Conservation (phyloP, 2,113 vertebrate species). For the Erythrocercus mccallii region DNA sequence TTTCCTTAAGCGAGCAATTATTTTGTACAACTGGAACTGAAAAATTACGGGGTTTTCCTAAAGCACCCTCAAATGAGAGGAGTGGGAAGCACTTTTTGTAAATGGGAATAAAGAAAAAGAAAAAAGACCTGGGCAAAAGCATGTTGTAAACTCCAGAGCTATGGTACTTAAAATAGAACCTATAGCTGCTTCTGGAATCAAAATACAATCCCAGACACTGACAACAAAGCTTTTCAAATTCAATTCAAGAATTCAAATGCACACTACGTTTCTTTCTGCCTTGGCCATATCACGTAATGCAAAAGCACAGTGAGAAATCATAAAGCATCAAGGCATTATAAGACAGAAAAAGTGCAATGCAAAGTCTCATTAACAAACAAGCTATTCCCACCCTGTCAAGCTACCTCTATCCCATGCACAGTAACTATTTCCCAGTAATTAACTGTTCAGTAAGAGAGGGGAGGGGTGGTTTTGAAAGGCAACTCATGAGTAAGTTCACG, state of each 20-base stretch:
- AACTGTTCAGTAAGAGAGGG: not conserved
- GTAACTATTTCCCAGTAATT: not conserved
- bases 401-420: not conserved
- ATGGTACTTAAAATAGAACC: not conserved
- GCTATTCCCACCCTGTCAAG: not conserved
- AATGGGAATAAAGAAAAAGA: not conserved
- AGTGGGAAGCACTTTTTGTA: not conserved
- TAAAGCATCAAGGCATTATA: not conserved
- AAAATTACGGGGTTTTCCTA: conserved; percentile 9
- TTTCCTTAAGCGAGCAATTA: not conserved
- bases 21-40: not conserved
- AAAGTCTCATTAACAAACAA: not conserved
- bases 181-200: not conserved
- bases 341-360: not conserved
- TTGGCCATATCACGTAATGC: not conserved
- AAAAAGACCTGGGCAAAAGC: not conserved
- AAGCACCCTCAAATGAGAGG: not conserved
- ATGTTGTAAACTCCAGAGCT: not conserved
- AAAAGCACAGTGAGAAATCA: not conserved
- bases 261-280: not conserved
- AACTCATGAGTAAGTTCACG: not conserved
- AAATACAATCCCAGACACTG: not conserved
- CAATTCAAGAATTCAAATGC: not conserved
- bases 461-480: not conserved
- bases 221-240: not conserved